Percentiles rank a stretch among this genome's conserved stretches.
Conservation (phyloP, 2,888 invertebrate genomes). For the Petrolisthes cinctipes region DNA sequence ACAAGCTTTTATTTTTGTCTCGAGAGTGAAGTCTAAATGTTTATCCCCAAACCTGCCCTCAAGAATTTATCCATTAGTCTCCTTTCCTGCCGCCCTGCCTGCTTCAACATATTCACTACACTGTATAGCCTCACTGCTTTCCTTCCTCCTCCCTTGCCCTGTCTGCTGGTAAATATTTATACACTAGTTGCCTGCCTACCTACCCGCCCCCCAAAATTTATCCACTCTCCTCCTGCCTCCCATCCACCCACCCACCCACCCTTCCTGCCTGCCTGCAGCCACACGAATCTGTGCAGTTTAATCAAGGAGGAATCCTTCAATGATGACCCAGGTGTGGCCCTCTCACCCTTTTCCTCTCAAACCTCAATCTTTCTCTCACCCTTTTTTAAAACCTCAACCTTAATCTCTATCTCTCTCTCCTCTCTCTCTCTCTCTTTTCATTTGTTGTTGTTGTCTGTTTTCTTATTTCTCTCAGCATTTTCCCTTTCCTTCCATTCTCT, state of each 20-base stretch:
- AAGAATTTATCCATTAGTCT: not conserved
- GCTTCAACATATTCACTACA: not conserved
- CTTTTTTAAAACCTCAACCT: not conserved
- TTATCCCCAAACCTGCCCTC: too few species aligned
- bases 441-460: not conserved
- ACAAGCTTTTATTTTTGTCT: too few species aligned
- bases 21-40: too few species aligned
- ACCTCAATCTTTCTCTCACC: not conserved
- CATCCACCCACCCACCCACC: not conserved
- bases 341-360: not conserved
- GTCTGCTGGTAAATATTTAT: not conserved
- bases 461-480: not conserved
- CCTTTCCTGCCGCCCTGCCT: not conserved
- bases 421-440: not conserved
- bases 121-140: not conserved
- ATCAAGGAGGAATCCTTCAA: not conserved
- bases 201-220: not conserved
- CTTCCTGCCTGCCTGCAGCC: not conserved
- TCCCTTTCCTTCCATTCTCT: not conserved
- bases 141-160: slow-evolving; percentile 5
- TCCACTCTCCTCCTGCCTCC: not conserved
- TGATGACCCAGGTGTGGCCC: not conserved
- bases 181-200: not conserved
- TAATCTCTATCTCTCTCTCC: not conserved
- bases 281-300: not conserved